Conservation (phyloP, 2,113 vertebrate species). For the Daboia siamensis region DNA sequence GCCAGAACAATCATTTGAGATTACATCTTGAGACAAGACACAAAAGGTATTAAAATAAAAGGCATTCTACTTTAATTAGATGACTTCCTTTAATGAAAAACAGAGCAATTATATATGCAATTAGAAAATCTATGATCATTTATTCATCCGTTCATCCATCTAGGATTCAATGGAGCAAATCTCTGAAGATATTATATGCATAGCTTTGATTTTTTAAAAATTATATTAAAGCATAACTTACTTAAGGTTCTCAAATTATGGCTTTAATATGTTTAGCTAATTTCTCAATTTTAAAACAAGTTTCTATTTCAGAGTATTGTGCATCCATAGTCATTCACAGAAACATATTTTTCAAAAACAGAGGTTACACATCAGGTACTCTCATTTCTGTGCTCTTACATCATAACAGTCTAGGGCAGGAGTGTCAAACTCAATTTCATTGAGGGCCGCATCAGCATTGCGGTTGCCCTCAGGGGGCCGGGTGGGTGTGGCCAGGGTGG, state of each 20-base stretch:
- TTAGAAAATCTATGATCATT: slow-evolving; percentile 46
- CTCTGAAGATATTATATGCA: not conserved
- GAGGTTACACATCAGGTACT: not conserved
- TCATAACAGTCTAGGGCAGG: not conserved
- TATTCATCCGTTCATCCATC: not conserved
- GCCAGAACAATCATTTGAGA: slow-evolving; percentile 36
- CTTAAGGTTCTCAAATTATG: not conserved
- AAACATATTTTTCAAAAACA: not conserved
- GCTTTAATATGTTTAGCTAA: slow-evolving; percentile 23
- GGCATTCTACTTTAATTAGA: slow-evolving; percentile 39
- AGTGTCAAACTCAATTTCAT: too few relatives aligned
- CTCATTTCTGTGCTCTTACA: not conserved
- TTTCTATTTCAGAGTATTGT: not conserved
- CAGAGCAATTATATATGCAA: slow-evolving; percentile 53
- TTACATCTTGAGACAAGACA: slow-evolving; percentile 45
- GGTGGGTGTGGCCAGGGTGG: too few relatives aligned
- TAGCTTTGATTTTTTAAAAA: slow-evolving; percentile 42
- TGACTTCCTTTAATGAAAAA: slow-evolving; percentile 44
- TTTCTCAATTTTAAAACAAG: slow-evolving; percentile 23
- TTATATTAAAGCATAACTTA: slow-evolving; percentile 2
- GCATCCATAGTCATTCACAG: not conserved
- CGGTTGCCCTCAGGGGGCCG: too few relatives aligned
- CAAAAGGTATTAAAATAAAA: slow-evolving; percentile 47
- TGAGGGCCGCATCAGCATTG: too few relatives aligned
- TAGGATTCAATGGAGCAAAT: not conserved